These are phyloP conservation scores for Silurus glanis DNA, from an alignment of 2,113 vertebrate genomes.

Conservation along the genomic window DNA sequence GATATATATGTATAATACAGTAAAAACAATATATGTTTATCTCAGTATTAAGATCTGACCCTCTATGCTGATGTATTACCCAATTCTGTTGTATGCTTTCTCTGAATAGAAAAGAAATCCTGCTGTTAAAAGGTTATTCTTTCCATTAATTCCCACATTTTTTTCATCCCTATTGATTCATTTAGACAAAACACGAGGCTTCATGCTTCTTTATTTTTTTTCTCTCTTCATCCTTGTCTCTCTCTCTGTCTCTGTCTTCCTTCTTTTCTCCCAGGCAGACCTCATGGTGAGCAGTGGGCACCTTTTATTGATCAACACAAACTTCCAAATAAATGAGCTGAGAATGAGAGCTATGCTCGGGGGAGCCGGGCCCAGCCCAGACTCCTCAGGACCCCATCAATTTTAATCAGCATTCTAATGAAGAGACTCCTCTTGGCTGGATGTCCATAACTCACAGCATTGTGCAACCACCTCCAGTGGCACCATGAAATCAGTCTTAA, in stretches of 20 bases:
- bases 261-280: slow-evolving; percentile 60
- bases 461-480: slow-evolving; percentile 67
- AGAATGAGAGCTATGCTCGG: slow-evolving; percentile 79
- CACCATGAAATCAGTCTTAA: slow-evolving; percentile 75
- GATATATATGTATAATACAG: not conserved
- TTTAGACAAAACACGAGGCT: slow-evolving; percentile 64
- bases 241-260: slow-evolving; percentile 49
- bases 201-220: slow-evolving; percentile 60
- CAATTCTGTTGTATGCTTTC: not conserved
- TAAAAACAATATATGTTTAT: not conserved
- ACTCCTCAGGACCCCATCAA: slow-evolving; percentile 77
- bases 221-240: slow-evolving; percentile 59
- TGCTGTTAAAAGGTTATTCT: slow-evolving; percentile 12
- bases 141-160: not conserved
- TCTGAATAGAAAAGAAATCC: not conserved
- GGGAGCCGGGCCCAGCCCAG: slow-evolving; percentile 68
- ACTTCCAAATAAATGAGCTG: slow-evolving; percentile 79
- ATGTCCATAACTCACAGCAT: slow-evolving; percentile 79
- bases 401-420: slow-evolving; percentile 82
- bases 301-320: slow-evolving; percentile 83
- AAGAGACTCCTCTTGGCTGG: slow-evolving; percentile 80
- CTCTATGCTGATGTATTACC: not conserved
- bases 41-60: not conserved
- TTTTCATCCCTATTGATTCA: slow-evolving; percentile 47
- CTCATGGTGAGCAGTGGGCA: slow-evolving; percentile 74